phyloP scores from a whole-genome alignment of 2,113 vertebrate species.

The Microtus pennsylvanicus region DNA sequence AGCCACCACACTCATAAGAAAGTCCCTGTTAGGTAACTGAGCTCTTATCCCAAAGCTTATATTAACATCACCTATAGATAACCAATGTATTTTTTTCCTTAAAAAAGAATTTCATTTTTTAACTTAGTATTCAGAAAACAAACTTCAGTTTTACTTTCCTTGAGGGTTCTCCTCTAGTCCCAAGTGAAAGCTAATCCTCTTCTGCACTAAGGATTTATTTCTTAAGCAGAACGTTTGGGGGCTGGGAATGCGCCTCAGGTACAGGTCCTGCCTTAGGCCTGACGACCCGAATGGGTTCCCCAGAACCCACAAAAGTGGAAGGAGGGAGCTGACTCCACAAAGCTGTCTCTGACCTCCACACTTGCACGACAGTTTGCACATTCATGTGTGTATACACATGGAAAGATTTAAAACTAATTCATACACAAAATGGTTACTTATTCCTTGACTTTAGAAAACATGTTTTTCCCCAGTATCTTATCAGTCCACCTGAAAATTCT shows the following conservation, averaged over 20 bases:
- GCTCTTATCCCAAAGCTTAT: conserved; percentile 16
- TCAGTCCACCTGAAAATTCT: conserved; percentile 42
- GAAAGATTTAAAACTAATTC: background rate
- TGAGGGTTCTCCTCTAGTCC: background rate
- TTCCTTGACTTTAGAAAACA: background rate
- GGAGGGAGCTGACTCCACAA: background rate
- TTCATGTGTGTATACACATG: background rate
- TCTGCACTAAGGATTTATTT: conserved; percentile 49
- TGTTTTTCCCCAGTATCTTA: conserved; percentile 45
- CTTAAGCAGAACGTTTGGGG: background rate
- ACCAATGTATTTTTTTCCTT: conserved; percentile 46
- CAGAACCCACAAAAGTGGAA: background rate
- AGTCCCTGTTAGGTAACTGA: conserved; percentile 47
- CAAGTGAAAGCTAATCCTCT: conserved; percentile 29
- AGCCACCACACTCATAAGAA: conserved; percentile 27
- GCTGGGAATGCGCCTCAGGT: background rate
- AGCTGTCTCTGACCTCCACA: background rate
- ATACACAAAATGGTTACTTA: background rate
- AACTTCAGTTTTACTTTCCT: conserved; percentile 53
- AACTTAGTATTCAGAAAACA: conserved; percentile 59
- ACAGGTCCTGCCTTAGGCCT: background rate
- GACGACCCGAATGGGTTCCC: too few relatives aligned
- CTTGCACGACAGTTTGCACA: background rate
- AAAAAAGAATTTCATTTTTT: conserved; percentile 51
- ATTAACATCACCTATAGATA: conserved; percentile 7